Conservation (phyloP, 2,888 invertebrate genomes). For the Acronicta leporina region DNA sequence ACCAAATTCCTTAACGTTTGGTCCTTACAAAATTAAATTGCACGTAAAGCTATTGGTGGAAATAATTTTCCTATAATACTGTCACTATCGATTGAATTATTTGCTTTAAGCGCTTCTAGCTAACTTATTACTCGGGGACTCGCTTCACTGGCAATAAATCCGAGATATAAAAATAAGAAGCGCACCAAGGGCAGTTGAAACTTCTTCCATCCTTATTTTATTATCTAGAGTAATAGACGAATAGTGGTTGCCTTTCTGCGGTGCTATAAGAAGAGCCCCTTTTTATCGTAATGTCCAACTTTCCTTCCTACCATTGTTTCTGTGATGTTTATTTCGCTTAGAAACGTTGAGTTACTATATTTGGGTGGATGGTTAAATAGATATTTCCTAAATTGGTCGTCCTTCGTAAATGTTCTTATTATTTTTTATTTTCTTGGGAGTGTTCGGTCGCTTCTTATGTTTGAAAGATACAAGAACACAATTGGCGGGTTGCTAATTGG, state of each 20-base stretch:
- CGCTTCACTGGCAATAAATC: slow-evolving; percentile 66
- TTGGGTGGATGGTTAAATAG: slow-evolving; percentile 27
- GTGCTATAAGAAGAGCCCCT: slow-evolving; percentile 44
- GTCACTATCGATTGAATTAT: slow-evolving; percentile 23
- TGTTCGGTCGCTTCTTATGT: slow-evolving; percentile 2
- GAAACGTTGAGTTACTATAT: slow-evolving; percentile 34
- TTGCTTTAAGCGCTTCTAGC: slow-evolving; percentile 43
- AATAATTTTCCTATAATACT: slow-evolving; percentile 12
- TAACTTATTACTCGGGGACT: slow-evolving; percentile 56
- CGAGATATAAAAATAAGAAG: slow-evolving; percentile 66
- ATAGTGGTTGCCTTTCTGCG: slow-evolving; percentile 46
- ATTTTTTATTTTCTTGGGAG: slow-evolving; percentile 20
- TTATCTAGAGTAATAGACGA: slow-evolving; percentile 56
- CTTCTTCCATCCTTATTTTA: slow-evolving; percentile 63
- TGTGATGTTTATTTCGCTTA: slow-evolving; percentile 42
- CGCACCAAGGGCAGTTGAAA: slow-evolving; percentile 58
- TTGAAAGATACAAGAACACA: not conserved
- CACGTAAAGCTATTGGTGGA: slow-evolving; percentile 6
- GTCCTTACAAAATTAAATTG: slow-evolving; percentile 4
- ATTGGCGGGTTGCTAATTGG: no score
- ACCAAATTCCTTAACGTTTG: not conserved
- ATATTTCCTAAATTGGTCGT: slow-evolving; percentile 22
- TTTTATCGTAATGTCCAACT: slow-evolving; percentile 58
- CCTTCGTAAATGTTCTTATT: slow-evolving; percentile 23
- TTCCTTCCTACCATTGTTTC: slow-evolving; percentile 46